Evolutionary conservation across 2,888 invertebrate genomes (phyloP).

Genomic region (Apamea anceps): DNA sequence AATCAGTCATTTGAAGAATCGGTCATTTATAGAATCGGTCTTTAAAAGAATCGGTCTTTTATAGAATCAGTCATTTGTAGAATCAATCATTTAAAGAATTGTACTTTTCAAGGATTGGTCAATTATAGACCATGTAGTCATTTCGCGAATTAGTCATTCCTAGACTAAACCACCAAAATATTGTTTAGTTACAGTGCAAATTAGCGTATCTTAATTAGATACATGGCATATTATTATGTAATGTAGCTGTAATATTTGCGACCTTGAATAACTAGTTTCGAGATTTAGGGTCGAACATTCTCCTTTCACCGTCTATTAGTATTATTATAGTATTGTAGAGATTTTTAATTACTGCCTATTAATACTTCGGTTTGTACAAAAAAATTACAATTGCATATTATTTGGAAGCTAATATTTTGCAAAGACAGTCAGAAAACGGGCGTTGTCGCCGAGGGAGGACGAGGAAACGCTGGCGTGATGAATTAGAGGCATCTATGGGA

Average conservation of each 20-base stretch:
- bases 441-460: no score
- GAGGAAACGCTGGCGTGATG: background rate
- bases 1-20: no score
- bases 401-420: background rate
- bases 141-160: no score
- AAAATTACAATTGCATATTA: background rate
- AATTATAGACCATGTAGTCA: no score
- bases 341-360: slow-evolving; percentile 8
- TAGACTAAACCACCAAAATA: no score
- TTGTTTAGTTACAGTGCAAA: background rate
- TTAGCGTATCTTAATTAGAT: slow-evolving; percentile 12
- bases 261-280: slow-evolving; percentile 41
- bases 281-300: slow-evolving; percentile 31
- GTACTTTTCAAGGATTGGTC: no score
- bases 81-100: no score
- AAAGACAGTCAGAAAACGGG: background rate
- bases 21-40: no score
- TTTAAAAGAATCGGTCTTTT: no score
- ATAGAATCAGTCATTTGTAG: no score
- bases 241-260: slow-evolving; percentile 36
- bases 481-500: background rate
- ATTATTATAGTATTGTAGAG: background rate
- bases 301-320: background rate
- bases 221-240: slow-evolving; percentile 25
- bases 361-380: background rate